Conservation (phyloP, 2,888 invertebrate genomes). For the Cheiracanthium punctorium region DNA sequence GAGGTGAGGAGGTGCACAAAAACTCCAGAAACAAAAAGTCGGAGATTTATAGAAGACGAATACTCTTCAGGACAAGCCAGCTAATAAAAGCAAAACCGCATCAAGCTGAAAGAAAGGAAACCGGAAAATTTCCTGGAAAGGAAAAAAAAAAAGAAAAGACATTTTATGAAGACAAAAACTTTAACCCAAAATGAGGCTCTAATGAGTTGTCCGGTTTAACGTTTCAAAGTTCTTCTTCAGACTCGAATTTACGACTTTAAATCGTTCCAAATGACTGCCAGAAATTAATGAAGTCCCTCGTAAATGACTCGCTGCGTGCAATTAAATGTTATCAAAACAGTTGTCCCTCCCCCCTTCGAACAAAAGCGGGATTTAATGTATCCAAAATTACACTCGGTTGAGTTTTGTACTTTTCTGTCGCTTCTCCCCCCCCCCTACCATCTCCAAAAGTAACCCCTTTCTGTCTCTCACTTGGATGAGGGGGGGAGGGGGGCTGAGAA, state of each 20-base stretch:
- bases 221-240: conserved; percentile 1
- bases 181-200: conserved; percentile 3
- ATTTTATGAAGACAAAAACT: conserved; percentile 1
- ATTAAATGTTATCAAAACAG: conserved; percentile 5
- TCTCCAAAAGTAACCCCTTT: not conserved
- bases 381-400: conserved; percentile 3
- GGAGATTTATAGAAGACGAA: not conserved
- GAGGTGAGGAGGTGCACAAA: not conserved
- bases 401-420: not conserved
- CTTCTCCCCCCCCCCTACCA: too few species aligned
- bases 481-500: not conserved
- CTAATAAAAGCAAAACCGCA: not conserved
- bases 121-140: not conserved
- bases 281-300: conserved; percentile 1
- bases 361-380: conserved; percentile 1
- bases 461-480: not conserved
- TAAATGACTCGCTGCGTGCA: not conserved
- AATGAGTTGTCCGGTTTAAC: conserved; percentile 3
- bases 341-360: conserved; percentile 1
- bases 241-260: conserved; percentile 4
- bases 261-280: not conserved
- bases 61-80: not conserved
- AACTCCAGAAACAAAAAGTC: not conserved
- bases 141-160: not conserved
- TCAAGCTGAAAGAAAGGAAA: conserved; percentile 1